These are phyloP conservation scores for Gopherus flavomarginatus DNA, from an alignment of 2,113 vertebrate genomes.

Conservation along the genomic window DNA sequence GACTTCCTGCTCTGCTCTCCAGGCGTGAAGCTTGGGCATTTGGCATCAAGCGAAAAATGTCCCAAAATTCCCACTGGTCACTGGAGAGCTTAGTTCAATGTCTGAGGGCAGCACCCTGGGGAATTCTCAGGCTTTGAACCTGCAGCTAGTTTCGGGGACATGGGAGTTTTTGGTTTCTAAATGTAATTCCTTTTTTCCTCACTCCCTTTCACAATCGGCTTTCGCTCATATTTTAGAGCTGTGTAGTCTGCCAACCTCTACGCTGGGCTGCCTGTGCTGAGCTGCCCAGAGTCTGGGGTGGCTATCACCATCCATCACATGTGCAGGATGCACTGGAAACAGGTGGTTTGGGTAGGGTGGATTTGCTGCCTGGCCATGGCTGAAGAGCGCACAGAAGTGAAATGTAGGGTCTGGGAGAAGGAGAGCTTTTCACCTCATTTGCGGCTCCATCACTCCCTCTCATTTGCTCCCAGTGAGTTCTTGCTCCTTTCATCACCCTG, in stretches of 20 bases:
- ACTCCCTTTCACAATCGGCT: neutral
- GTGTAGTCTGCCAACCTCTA: neutral
- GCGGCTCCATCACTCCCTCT: rapidly evolving
- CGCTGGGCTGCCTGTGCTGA: neutral
- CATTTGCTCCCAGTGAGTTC: neutral
- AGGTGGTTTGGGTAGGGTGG: neutral
- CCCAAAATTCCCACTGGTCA: rapidly evolving
- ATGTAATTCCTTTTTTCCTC: neutral
- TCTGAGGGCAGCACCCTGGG: neutral
- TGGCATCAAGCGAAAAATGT: rapidly evolving
- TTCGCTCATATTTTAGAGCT: neutral
- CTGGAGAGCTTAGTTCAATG: neutral
- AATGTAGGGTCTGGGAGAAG: neutral
- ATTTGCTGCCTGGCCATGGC: neutral
- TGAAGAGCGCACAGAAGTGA: rapidly evolving
- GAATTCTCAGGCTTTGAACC: neutral
- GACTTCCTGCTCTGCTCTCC: neutral
- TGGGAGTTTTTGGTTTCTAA: neutral
- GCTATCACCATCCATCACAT: neutral
- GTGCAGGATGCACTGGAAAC: neutral
- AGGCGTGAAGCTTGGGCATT: neutral
- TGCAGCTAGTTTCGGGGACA: rapidly evolving
- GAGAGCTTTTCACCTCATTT: neutral
- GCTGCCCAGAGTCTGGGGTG: neutral
- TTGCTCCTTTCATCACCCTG: neutral